phyloP scores from a whole-genome alignment of 1,140 invertebrate genomes.

The Eriocheir sinensis region DNA sequence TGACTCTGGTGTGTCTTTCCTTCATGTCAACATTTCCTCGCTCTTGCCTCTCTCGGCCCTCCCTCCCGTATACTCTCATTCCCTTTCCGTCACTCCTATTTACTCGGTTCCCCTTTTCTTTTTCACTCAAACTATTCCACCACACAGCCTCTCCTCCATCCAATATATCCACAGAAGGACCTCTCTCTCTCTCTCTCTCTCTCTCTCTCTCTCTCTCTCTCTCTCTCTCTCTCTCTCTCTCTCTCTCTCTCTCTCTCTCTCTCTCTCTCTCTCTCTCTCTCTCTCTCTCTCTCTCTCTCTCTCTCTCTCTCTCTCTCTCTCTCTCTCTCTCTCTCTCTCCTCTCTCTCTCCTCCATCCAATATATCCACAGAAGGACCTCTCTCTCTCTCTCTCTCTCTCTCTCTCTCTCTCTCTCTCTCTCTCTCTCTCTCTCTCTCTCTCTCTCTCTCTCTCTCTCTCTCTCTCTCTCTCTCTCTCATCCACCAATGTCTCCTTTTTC shows the following conservation, averaged over 20 bases:
- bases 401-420: neutral
- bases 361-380: too few species aligned
- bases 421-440: neutral
- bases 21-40: neutral
- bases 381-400: neutral
- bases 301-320: neutral
- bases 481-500: too few species aligned
- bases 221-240: neutral
- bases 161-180: neutral
- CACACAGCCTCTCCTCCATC: neutral
- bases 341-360: neutral
- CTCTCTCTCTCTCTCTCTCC: neutral
- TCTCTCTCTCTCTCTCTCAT: too few species aligned
- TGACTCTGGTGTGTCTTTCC: too few species aligned
- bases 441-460: neutral
- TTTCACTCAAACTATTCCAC: slow-evolving; percentile 1
- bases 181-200: neutral
- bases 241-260: neutral
- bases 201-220: neutral
- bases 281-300: neutral
- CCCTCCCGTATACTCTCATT: too few species aligned
- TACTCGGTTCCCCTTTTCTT: neutral
- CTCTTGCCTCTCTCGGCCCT: too few species aligned
- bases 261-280: neutral
- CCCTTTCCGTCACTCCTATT: neutral